Evolutionary conservation across 2,888 invertebrate species (phyloP).

Genomic region (Xestobium rufovillosum): DNA sequence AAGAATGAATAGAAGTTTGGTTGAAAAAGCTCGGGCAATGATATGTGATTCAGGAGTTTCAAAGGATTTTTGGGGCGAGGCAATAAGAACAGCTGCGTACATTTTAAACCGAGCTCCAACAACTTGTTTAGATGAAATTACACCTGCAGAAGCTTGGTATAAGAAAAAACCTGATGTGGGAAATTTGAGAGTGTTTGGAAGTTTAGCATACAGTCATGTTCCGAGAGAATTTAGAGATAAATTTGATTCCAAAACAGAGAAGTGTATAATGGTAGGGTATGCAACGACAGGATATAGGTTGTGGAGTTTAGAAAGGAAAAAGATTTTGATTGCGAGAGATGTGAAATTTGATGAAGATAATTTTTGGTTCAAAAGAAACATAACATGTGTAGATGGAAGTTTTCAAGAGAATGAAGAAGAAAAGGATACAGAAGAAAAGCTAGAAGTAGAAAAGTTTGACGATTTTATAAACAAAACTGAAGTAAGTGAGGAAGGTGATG

Average conservation of each 20-base stretch:
- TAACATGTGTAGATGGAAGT: constrained; percentile 6
- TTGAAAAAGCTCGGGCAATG: constrained; percentile 16
- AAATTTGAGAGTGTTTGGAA: constrained; percentile 17
- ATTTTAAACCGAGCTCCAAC: constrained; percentile 11
- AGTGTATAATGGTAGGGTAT: constrained; percentile 19
- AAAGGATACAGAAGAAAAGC: too few species aligned
- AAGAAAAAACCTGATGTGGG: constrained; percentile 13
- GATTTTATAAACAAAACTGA: too few species aligned
- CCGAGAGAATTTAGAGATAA: constrained; percentile 13
- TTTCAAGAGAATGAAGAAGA: constrained; percentile 2
- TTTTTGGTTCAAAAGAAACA: constrained; percentile 12
- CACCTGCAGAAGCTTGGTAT: constrained; percentile 18
- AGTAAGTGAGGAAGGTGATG: neutral
- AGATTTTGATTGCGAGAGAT: constrained; percentile 16
- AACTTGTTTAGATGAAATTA: constrained; percentile 4
- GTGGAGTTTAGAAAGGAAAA: constrained; percentile 15
- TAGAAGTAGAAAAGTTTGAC: too few species aligned
- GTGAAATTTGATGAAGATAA: constrained; percentile 18
- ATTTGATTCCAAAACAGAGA: constrained; percentile 15
- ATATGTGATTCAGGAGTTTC: constrained; percentile 11
- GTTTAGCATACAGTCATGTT: constrained; percentile 12
- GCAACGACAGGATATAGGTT: constrained; percentile 17
- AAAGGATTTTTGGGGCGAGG: constrained; percentile 17
- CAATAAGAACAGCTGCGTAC: constrained; percentile 14
- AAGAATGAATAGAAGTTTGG: constrained; percentile 30